Evolutionary conservation across 2,797 vertebrate genomes (phyloP), one percentile per base, ranked within the genome.

Genomic region (Rhinoraja longicauda): DNA sequence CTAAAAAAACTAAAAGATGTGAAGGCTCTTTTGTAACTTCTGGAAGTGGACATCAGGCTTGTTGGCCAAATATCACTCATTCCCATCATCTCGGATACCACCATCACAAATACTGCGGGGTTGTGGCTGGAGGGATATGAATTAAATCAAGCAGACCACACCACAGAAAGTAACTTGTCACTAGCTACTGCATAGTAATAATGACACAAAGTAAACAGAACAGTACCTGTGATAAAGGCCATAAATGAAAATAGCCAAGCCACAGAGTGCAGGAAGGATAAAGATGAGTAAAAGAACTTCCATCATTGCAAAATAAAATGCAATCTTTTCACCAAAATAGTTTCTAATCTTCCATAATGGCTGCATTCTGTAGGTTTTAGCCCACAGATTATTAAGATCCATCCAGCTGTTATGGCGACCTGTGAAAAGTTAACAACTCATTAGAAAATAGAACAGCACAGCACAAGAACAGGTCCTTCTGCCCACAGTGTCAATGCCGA

Each of bases 231-330:
- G 1, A 75, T 92, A 57, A 92, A 92, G 24, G 39, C 90, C 90
- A 92, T 53, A 92, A 2, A 36, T 17, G 39, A 92, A 92, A 75
- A 92, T n/a, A 53, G 1, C 39, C 39, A 92, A 29, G 9, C 90
- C 90, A 75, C 73, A 17, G 90, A 73, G 4, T n/a, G 67, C 67
- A 92, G 90, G 90, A 29, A 53, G 0, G 17, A 75, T n/a, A 29
- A 92, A 45, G 39, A 1, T 13, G 24, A 75, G 3, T 73, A 75
- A 53, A 53, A 92, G 70, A 2, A 2, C 4, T 73, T 92, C 70
- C 90, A 92, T 92, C 70, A 92, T 10, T 53, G 90, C 90, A 92
- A 92, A 92, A 92, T 92, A 92, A 92, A 92, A 75, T 45, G 90
- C 67, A 75, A 92, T 75, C 53, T 92, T 73, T 73, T 92, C 90